These are phyloP conservation scores for Matsumurasca onukii DNA, from an alignment of 1,140 invertebrate species.

Conservation along the genomic window DNA sequence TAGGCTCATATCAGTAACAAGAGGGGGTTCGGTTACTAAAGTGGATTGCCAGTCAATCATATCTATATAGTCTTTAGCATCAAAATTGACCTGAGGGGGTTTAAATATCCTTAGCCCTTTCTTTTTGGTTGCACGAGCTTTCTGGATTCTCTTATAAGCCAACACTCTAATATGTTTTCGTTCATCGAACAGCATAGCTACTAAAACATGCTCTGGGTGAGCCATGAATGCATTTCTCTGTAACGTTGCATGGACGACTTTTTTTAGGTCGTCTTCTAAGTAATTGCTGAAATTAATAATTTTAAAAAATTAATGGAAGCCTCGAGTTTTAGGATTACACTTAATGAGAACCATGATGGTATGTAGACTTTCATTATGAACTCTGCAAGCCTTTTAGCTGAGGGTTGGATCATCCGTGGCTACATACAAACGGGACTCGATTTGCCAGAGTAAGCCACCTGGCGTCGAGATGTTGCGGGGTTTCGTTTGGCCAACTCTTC, in stretches of 20 bases:
- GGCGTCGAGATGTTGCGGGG: conserved; percentile 36
- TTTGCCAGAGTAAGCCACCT: conserved; percentile 41
- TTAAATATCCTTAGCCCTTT: conserved; percentile 26
- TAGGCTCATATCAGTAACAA: conserved; percentile 27
- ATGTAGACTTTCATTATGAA: conserved; percentile 39
- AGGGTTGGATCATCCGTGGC: conserved; percentile 29
- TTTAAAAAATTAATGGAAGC: conserved; percentile 11
- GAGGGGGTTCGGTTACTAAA: conserved; percentile 32
- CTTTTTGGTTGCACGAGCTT: conserved; percentile 28
- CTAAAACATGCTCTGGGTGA: conserved; percentile 45
- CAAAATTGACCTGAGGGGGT: conserved; percentile 33
- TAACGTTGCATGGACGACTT: conserved; percentile 39
- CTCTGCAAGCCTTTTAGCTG: conserved; percentile 33
- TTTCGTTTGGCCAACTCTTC: conserved; percentile 33
- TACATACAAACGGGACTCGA: conserved; percentile 38
- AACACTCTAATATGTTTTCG: conserved; percentile 40
- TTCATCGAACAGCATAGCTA: conserved; percentile 44
- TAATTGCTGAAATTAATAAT: background rate
- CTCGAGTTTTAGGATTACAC: conserved; percentile 2
- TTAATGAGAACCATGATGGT: conserved; percentile 41
- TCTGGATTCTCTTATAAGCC: conserved; percentile 38
- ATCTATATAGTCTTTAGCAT: conserved; percentile 33
- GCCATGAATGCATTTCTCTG: conserved; percentile 40
- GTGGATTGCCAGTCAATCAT: conserved; percentile 24
- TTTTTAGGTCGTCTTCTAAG: conserved; percentile 16